Evolutionary conservation across 2,113 vertebrate species (phyloP).

Genomic region (Gnathonemus longibarbis): DNA sequence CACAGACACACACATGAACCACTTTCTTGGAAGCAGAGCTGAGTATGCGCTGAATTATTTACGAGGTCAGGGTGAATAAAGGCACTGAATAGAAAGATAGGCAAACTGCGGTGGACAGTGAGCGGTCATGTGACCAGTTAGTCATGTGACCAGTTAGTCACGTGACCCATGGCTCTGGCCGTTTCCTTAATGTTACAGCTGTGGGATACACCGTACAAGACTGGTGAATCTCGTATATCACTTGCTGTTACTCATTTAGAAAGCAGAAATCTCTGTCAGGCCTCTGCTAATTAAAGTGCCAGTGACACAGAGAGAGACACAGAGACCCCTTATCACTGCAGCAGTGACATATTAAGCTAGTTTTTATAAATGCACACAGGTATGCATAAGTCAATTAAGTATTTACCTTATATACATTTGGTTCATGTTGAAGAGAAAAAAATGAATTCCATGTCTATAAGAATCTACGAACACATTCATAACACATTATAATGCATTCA

Average conservation of each 20-base stretch:
- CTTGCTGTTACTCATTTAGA: not conserved
- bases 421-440: not conserved
- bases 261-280: not conserved
- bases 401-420: not conserved
- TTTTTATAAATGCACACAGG: not conserved
- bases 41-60: not conserved
- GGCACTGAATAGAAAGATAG: not conserved
- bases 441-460: not conserved
- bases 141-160: not conserved
- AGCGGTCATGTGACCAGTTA: not conserved
- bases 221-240: not conserved
- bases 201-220: not conserved
- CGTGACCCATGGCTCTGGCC: not conserved
- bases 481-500: not conserved
- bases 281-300: not conserved
- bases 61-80: not conserved
- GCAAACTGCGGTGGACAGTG: not conserved
- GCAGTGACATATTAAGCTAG: not conserved
- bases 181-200: not conserved
- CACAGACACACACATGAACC: not conserved
- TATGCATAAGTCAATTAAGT: not conserved
- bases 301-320: not conserved
- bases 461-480: not conserved
- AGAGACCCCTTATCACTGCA: not conserved
- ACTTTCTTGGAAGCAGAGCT: not conserved